These are phyloP conservation scores for Panulirus ornatus DNA, from an alignment of 1,140 invertebrate species.

Conservation along the genomic window DNA sequence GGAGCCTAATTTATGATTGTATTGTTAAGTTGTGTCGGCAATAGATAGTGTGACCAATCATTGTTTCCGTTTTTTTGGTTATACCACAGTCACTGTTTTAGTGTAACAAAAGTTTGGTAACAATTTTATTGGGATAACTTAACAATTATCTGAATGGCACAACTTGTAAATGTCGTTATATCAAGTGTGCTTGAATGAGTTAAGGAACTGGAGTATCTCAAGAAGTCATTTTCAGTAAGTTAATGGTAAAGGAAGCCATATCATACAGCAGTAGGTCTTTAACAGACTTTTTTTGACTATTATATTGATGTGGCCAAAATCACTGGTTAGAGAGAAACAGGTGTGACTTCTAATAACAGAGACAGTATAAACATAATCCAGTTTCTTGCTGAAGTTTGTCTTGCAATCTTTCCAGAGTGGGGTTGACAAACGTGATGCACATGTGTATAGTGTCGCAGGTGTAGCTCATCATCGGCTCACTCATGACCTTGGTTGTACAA, in stretches of 20 bases:
- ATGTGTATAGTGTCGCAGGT: conserved; percentile 71
- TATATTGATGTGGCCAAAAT: neutral
- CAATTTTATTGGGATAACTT: too few species aligned
- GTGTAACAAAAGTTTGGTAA: too few species aligned
- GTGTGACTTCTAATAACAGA: neutral
- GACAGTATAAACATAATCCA: neutral
- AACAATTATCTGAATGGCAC: too few species aligned
- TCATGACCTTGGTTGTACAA: conserved; percentile 65
- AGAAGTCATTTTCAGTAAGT: neutral
- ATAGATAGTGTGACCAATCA: too few species aligned
- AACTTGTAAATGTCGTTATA: too few species aligned
- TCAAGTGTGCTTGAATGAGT: too few species aligned
- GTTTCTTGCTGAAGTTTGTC: neutral
- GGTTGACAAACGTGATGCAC: conserved; percentile 48
- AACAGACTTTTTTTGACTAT: neutral
- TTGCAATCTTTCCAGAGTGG: conserved; percentile 54
- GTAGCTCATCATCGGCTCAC: conserved; percentile 63
- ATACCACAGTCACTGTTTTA: too few species aligned
- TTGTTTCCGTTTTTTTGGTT: too few species aligned
- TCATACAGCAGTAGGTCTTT: neutral
- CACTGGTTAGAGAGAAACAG: neutral
- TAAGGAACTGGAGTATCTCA: too few species aligned
- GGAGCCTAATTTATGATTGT: too few species aligned
- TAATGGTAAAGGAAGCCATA: neutral
- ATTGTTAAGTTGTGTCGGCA: too few species aligned